Conservation (phyloP, 2,113 vertebrate species). For the Ceyx melanurus region DNA sequence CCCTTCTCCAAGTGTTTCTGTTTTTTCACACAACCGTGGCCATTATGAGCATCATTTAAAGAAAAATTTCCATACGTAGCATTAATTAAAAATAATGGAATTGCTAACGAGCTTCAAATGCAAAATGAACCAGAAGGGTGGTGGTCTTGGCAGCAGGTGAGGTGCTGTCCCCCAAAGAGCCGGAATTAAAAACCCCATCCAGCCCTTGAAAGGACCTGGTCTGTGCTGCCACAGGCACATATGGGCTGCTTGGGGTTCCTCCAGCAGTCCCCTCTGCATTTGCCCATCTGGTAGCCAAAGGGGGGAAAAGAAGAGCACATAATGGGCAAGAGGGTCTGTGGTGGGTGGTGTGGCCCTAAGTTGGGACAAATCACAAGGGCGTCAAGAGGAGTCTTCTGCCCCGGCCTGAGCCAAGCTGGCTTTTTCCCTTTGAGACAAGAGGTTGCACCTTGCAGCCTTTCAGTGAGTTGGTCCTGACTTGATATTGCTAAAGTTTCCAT, state of each 20-base stretch:
- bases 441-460: neutral
- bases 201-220: neutral
- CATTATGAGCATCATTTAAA: neutral
- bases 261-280: fast-evolving
- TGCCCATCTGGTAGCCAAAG: neutral
- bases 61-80: neutral
- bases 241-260: neutral
- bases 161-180: neutral
- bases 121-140: neutral
- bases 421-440: too few relatives aligned
- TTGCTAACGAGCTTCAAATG: neutral
- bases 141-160: neutral
- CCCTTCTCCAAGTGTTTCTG: neutral
- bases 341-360: neutral
- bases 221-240: fast-evolving
- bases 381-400: neutral
- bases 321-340: neutral
- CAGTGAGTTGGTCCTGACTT: neutral
- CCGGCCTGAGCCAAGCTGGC: fast-evolving
- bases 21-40: neutral
- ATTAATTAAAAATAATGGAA: neutral
- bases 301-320: neutral
- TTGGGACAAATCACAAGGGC: neutral
- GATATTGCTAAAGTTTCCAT: neutral
- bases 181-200: neutral